A percentile compares a stretch with the other conserved stretches of the same genome.
Conservation (phyloP, 2,888 invertebrate species). For the Pristionchus mayeri region DNA sequence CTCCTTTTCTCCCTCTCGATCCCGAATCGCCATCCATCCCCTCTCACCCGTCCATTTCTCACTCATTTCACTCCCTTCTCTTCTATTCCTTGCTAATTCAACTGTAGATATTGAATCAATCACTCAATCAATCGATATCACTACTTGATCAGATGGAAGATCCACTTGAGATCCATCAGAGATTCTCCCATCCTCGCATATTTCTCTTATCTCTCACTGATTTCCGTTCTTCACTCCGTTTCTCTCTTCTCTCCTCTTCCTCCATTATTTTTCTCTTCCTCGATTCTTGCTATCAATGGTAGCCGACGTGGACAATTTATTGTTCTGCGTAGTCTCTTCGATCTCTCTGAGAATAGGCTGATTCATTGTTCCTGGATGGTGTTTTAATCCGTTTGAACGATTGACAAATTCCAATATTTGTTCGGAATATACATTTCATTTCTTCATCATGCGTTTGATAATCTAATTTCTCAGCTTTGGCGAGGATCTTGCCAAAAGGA, state of each 20-base stretch:
- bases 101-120: too few relatives aligned
- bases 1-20: background rate
- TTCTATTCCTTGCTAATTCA: background rate
- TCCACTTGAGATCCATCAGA: background rate
- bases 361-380: background rate
- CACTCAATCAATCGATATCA: conserved; percentile 26
- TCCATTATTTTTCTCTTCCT: background rate
- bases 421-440: background rate
- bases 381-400: too few relatives aligned
- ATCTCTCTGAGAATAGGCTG: background rate
- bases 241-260: background rate
- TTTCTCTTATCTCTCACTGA: conserved; percentile 2
- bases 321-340: background rate
- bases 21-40: background rate
- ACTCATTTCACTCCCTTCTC: background rate
- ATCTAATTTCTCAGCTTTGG: too few relatives aligned
- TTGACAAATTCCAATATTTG: background rate
- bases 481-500: too few relatives aligned
- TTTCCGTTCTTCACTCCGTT: too few relatives aligned
- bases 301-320: conserved; percentile 34
- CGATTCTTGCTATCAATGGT: background rate
- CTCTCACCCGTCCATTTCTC: too few relatives aligned
- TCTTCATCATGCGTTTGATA: too few relatives aligned
- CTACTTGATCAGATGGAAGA: too few relatives aligned
- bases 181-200: background rate